Percentiles rank a stretch among this genome's conserved stretches.
Conservation (phyloP, 2,888 invertebrate species). For the Lamellibrachia columna region DNA sequence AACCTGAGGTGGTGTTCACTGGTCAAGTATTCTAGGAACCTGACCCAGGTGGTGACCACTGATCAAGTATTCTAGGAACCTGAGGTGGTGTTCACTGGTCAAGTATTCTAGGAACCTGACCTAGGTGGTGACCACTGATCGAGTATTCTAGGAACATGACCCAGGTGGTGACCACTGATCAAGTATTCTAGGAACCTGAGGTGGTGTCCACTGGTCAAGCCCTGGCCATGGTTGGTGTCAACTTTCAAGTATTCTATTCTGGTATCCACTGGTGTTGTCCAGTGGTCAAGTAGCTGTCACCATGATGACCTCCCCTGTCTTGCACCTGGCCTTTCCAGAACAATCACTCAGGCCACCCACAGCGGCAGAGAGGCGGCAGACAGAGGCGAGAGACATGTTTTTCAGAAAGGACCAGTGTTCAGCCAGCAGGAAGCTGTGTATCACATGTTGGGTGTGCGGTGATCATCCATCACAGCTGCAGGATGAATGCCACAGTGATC, state of each 20-base stretch:
- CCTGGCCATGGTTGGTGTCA: too few relatives aligned
- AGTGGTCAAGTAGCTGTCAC: constrained; percentile 17
- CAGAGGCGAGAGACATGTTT: background rate
- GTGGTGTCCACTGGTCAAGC: too few relatives aligned
- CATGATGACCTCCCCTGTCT: background rate
- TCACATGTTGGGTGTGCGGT: background rate
- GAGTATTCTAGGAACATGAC: too few relatives aligned
- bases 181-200: too few relatives aligned
- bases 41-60: too few relatives aligned
- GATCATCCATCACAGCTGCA: background rate
- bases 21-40: too few relatives aligned
- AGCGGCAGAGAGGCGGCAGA: background rate
- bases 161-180: too few relatives aligned
- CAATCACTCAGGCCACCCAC: background rate
- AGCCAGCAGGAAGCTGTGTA: background rate
- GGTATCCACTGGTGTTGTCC: background rate
- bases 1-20: too few relatives aligned
- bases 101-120: too few relatives aligned
- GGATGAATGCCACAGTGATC: background rate
- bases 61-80: too few relatives aligned
- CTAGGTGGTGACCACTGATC: too few relatives aligned
- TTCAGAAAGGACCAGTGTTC: background rate
- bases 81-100: too few relatives aligned
- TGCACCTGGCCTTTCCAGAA: background rate
- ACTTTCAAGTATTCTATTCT: background rate